A percentile compares a stretch with the other conserved stretches of the same genome.
These are phyloP conservation scores for Heliothis peltigera DNA, from an alignment of 2,888 invertebrate species.

Conservation along the genomic window DNA sequence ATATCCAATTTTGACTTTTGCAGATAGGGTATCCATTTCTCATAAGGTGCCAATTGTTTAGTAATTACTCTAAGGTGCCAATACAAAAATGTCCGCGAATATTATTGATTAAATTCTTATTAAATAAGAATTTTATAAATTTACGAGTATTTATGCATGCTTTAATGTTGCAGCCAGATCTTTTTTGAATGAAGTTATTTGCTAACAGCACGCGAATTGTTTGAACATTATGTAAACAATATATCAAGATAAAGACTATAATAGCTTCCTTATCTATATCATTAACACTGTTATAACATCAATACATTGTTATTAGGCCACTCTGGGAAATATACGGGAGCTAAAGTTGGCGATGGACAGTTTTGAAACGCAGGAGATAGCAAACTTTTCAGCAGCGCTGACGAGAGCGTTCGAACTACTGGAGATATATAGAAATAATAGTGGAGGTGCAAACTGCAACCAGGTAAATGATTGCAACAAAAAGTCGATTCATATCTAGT, in stretches of 20 bases:
- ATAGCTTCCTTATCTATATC: constrained; percentile 19
- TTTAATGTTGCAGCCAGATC: too few relatives aligned
- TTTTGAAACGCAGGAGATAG: constrained; percentile 96
- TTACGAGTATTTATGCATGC: too few relatives aligned
- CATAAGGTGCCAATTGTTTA: too few relatives aligned
- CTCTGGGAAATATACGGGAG: constrained; percentile 95
- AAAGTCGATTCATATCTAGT: too few relatives aligned
- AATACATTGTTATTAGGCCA: constrained; percentile 91
- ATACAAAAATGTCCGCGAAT: too few relatives aligned
- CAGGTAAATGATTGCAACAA: constrained; percentile 71
- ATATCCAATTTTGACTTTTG: too few relatives aligned
- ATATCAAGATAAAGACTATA: constrained; percentile 32
- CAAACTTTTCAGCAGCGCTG: constrained; percentile 97
- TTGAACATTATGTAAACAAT: constrained; percentile 18
- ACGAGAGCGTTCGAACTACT: constrained; percentile 97
- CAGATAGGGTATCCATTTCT: too few relatives aligned
- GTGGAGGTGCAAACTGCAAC: constrained; percentile 91
- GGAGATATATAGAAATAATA: constrained; percentile 90
- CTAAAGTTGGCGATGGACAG: constrained; percentile 94
- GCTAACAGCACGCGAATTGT: constrained; percentile 7
- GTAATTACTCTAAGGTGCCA: too few relatives aligned
- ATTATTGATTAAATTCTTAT: too few relatives aligned
- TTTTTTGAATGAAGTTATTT: neutral
- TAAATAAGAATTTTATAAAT: too few relatives aligned
- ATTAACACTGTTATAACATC: constrained; percentile 4